Evolutionary conservation across 2,888 invertebrate genomes (phyloP), one percentile per base, ranked within the genome.

Genomic region (Cantharis lateralis): DNA sequence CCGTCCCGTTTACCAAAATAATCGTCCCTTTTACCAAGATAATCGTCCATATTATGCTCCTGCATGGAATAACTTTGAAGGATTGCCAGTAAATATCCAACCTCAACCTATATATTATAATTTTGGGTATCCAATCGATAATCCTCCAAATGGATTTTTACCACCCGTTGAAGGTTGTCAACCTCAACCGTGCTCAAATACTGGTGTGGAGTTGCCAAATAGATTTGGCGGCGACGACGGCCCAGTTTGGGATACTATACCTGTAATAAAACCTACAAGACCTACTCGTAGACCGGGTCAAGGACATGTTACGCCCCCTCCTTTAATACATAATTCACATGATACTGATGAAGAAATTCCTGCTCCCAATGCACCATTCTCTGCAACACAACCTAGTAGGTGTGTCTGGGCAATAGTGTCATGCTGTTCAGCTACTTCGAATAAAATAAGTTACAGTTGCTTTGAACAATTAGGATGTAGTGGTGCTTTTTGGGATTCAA

Each of bases 391-490:
- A 89, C 20, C 89, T 93, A 89, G 92, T 10, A 90, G 91, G 0
- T 95, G 95, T 83, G 92, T 93, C 0, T 93, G 94, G 91, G 95
- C 95, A 0, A 93, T 95, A 70, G 88, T 94, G 7, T 91, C 93
- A 1, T 96, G 95, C 84, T 95, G 95, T 83, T 89, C 91, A 1
- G 87, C 88, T 0, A 87, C 88, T 0, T 87, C 87, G n/a, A 88
- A 87, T 76, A 86, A 89, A 13, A 87, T 91, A 70, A 87, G 89
- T 2, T 89, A 90, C 80, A 87, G 85, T 13, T 96, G 95, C 85
- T 95, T 95, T 78, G 95, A 95, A 86, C 88, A 90, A 10, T 87
- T 93, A 72, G 91, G 92, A 9, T 96, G 95, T 85, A 91, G 91
- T 0, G 94, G 94, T 0, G 91, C 92, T 71, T 94, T 94, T 88